Evolutionary conservation across 2,888 invertebrate species (phyloP).

Genomic region (Philopedon plagiatum): DNA sequence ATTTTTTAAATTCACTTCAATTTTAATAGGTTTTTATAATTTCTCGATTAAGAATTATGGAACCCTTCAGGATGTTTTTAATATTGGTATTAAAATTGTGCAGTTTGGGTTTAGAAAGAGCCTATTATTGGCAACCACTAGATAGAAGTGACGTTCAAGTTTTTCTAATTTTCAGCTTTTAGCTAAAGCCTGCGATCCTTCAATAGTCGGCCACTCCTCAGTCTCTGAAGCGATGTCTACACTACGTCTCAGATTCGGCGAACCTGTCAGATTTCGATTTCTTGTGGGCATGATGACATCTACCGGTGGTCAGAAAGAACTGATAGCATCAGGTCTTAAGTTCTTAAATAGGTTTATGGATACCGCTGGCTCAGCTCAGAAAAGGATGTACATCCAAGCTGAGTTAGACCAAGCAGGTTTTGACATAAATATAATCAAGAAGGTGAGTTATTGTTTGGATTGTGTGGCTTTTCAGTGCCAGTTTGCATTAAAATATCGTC

Average conservation of each 20-base stretch:
- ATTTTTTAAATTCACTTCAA: too few relatives aligned
- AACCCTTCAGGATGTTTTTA: too few relatives aligned
- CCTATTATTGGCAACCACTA: too few relatives aligned
- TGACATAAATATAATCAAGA: constrained; percentile 75
- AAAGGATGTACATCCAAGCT: constrained; percentile 87
- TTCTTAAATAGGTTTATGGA: constrained; percentile 89
- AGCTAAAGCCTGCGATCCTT: constrained; percentile 85
- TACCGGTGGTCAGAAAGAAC: constrained; percentile 77
- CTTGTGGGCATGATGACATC: constrained; percentile 91
- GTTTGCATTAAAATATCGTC: too few relatives aligned
- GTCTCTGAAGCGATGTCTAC: constrained; percentile 94
- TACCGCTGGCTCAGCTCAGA: constrained; percentile 82
- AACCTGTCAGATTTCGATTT: constrained; percentile 93
- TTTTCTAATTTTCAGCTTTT: constrained; percentile 76
- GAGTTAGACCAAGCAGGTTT: constrained; percentile 88
- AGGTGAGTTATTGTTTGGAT: too few relatives aligned
- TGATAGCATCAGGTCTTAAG: constrained; percentile 84
- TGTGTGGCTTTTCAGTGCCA: not conserved
- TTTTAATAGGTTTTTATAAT: too few relatives aligned
- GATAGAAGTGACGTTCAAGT: too few relatives aligned
- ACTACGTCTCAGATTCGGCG: constrained; percentile 88
- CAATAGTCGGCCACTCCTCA: constrained; percentile 83
- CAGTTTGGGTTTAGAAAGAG: too few relatives aligned
- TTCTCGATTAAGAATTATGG: too few relatives aligned
- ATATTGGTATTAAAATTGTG: too few relatives aligned